These are phyloP conservation scores for Corythornis leucogaster DNA, from an alignment of 2,797 vertebrate genomes.

Conservation along the genomic window DNA sequence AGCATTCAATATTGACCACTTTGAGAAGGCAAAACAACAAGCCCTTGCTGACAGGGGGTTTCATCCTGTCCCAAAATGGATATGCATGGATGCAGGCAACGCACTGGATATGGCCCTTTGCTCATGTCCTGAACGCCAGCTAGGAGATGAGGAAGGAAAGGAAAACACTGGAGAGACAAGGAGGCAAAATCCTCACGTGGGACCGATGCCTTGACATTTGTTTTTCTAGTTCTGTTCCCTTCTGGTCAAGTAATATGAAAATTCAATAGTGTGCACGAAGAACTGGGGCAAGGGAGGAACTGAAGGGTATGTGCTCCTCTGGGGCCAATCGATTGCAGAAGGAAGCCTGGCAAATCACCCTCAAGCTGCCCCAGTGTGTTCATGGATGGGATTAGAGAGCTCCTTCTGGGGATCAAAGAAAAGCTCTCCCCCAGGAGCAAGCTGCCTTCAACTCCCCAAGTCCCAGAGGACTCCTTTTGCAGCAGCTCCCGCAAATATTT, in stretches of 20 bases:
- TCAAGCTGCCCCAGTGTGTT: conserved; percentile 45
- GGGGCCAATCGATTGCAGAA: conserved; percentile 46
- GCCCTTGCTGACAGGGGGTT: not conserved
- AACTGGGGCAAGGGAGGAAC: not conserved
- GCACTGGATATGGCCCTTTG: not conserved
- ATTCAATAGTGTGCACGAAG: not conserved
- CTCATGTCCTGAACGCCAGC: not conserved
- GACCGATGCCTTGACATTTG: not conserved
- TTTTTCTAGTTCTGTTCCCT: conserved; percentile 38
- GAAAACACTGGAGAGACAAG: not conserved
- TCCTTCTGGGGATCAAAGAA: conserved; percentile 55
- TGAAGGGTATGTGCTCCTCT: not conserved
- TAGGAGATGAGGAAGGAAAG: not conserved
- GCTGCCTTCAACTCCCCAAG: not conserved
- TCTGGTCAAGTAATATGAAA: conserved; percentile 53
- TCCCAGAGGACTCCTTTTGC: conserved; percentile 1
- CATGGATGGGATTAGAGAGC: conserved; percentile 68
- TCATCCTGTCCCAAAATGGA: not conserved
- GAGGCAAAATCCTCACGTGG: not conserved
- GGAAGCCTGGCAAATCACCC: conserved; percentile 39
- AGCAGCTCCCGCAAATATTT: not conserved
- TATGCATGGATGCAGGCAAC: rapidly evolving
- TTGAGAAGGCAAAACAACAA: not conserved
- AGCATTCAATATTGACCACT: not conserved
- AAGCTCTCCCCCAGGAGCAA: conserved; percentile 39